phyloP scores from a whole-genome alignment of 2,113 vertebrate species.

The Heteronetta atricapilla region DNA sequence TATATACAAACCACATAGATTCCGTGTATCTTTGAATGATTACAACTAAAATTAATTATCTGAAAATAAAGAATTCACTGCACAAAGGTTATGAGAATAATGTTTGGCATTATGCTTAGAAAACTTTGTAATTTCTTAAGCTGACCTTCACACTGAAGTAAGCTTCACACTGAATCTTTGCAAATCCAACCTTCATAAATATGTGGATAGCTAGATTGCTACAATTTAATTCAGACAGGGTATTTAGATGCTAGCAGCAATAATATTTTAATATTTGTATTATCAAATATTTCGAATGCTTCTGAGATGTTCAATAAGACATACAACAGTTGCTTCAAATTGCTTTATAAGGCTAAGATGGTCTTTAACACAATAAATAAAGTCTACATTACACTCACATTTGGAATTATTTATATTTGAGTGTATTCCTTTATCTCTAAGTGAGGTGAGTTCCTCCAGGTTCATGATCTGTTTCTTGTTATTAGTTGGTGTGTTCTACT shows the following conservation, averaged over 20 bases:
- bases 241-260: not conserved
- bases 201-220: not conserved
- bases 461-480: slow-evolving; percentile 36
- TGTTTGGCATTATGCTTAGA: not conserved
- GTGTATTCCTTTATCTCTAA: slow-evolving; percentile 48
- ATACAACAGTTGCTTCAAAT: not conserved
- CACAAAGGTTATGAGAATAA: not conserved
- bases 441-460: slow-evolving; percentile 48
- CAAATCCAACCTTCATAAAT: not conserved
- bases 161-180: not conserved
- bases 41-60: not conserved
- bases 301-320: not conserved
- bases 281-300: not conserved
- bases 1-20: not conserved
- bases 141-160: not conserved
- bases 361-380: not conserved
- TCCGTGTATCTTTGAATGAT: not conserved
- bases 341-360: not conserved
- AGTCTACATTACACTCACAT: not conserved
- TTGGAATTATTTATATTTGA: slow-evolving; percentile 47
- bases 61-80: not conserved
- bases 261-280: not conserved
- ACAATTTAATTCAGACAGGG: not conserved
- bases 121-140: not conserved
- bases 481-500: slow-evolving; percentile 5